Base-by-base conservation (phyloP, 2,888 invertebrate species). In the Eristalinus aeneus region DNA sequence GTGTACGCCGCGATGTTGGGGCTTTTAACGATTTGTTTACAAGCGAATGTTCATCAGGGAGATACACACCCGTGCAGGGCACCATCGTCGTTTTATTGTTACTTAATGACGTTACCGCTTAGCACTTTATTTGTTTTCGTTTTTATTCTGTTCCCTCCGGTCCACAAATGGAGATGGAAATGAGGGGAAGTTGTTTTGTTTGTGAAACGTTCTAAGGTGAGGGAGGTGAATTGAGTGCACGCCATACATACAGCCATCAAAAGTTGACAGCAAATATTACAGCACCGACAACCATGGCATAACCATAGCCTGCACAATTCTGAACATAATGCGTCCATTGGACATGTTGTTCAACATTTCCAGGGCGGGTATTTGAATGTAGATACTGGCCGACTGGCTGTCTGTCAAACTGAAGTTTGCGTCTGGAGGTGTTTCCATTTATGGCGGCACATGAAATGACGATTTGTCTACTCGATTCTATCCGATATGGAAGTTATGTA, bases 21-120 rank as follows among this genome's bases (percentile, higher is more conserved):
- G 12, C 56, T 11, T 85, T 76, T 73, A 77, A 76, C 65, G 80
- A 81, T 80, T 85, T 81, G 73, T 85, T 85, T 85, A 81, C 76
- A 73, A 80, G 58, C 56, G 56, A 65, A 34, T 71, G 60, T 63
- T 31, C 56, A 74, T 67, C 58, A 60, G 58, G 39, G 27, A 36
- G 36, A 53, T 74, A 58, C 65, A 67, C 53, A 75, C 39, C 65
- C 54, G 36, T 77, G 67, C 68, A 63, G 60, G 27, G n/a, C 23
- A 63, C 36, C 56, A 12, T 27, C 53, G 53, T 3, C 10, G 63
- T 71, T 71, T 61, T 61, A 34, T 61, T 68, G 27, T 20, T 23
- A 5, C 16, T 58, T 65, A 58, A 67, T 58, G 39, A 32, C 39
- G 46, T 60, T 75, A 31, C 20, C 46, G 39, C 64, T 75, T 22